Evolutionary conservation across 2,113 vertebrate species (phyloP), one percentile per base, ranked within the genome.

Genomic region (Peromyscus californicus): DNA sequence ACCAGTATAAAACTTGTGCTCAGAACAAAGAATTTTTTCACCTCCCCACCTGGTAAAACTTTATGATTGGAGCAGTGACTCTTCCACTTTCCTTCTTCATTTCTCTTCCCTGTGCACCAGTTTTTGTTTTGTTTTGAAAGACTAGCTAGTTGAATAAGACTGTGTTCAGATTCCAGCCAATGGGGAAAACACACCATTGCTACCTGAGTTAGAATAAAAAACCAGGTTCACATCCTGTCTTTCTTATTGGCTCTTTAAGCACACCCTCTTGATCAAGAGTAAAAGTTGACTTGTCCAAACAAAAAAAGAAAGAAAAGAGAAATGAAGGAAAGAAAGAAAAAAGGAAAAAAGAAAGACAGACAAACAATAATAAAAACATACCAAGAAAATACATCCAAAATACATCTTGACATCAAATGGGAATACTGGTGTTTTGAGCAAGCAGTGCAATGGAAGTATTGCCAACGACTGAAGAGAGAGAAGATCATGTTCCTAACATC

Each of bases 401-500:
- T 7, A 22, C 19, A 88, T 78, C 26, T 31, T 5, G 39, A 29
- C 13, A 36, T 42, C 51, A 96, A 75, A 48, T 48, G 33, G 22
- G 12, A 5, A 75, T 82, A 45, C 0, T 4, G 12, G 69, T 7
- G 54, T 17, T 36, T 7, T 59, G 5, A 22, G 0, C 3, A 39
- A 24, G 24, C 48, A 69, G 26, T 76, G 1, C 45, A 87, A 75
- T n/a, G 17, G 11, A 91, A 59, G 2, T 42, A 12, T 72, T 83
- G 89, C 15, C 31, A 89, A 42, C 31, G 48, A 10, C n/a, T 65
- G 10, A 54, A 63, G 63, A 42, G n/a, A 59, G 80, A 39, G 24
- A 82, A 39, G 24, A 82, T 78, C 61, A 42, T 70, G 8, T 79
- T 82, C 7, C 63, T 95, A 74, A 36, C 0, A 80, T 85, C 33